A percentile compares a stretch with the other conserved stretches of the same genome.
Conservation (phyloP, 2,888 invertebrate species). For the Heliconius aoede region DNA sequence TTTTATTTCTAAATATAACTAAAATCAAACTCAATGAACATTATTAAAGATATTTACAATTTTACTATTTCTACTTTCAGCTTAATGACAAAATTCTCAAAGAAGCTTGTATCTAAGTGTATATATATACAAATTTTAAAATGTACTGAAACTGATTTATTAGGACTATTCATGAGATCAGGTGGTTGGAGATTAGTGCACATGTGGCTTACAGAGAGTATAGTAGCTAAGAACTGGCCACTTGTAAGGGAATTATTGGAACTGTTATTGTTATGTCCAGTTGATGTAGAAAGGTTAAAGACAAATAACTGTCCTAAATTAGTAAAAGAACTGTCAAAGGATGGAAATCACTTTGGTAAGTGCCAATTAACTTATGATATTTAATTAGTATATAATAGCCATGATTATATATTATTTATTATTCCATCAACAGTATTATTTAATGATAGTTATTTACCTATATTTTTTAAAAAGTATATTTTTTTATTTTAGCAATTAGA, state of each 20-base stretch:
- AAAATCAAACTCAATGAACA: neutral
- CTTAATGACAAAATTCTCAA: constrained; percentile 97
- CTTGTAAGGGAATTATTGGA: constrained; percentile 94
- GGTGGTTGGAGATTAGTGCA: constrained; percentile 97
- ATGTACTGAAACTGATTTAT: constrained; percentile 91
- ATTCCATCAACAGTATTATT: neutral
- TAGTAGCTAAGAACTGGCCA: constrained; percentile 92
- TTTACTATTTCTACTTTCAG: constrained; percentile 81
- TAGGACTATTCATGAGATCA: constrained; percentile 94
- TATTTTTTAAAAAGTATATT: neutral
- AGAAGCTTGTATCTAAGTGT: constrained; percentile 97
- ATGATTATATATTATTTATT: neutral
- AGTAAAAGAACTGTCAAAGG: constrained; percentile 93
- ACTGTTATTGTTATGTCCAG: constrained; percentile 92
- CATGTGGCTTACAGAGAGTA: constrained; percentile 95
- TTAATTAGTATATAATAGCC: neutral
- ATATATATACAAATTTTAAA: constrained; percentile 96
- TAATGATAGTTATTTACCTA: neutral
- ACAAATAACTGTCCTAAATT: constrained; percentile 96
- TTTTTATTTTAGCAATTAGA: constrained; percentile 86
- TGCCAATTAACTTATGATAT: constrained; percentile 43
- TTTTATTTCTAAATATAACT: neutral
- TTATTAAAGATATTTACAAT: neutral
- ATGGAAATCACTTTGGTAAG: constrained; percentile 92
- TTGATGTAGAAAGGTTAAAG: constrained; percentile 94